These are phyloP conservation scores for Thalassaphorura encarpata DNA, from an alignment of 1,140 invertebrate species.

Conservation along the genomic window DNA sequence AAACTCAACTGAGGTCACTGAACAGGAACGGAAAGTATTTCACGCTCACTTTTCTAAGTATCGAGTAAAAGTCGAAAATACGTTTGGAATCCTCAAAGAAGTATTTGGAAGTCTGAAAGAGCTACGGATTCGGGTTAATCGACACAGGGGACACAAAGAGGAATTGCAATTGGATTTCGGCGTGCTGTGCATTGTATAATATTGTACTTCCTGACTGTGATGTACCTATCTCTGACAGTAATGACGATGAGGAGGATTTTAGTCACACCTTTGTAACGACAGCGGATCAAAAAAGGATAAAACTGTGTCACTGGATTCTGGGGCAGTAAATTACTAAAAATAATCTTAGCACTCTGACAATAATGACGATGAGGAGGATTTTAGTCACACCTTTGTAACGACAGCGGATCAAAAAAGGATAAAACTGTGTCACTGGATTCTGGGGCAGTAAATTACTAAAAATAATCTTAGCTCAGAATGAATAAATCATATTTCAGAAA, in stretches of 20 bases:
- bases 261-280: not conserved
- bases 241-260: not conserved
- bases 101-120: conserved; percentile 8
- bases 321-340: not conserved
- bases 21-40: not conserved
- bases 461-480: not conserved
- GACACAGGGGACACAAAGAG: not conserved
- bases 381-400: not conserved
- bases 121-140: not conserved
- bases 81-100: conserved; percentile 8
- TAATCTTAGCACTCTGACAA: not conserved
- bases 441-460: not conserved
- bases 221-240: not conserved
- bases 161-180: conserved; percentile 15
- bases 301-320: not conserved
- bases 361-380: not conserved
- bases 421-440: not conserved
- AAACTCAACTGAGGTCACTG: not conserved
- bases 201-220: not conserved
- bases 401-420: not conserved
- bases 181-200: conserved; percentile 12
- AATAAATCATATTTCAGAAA: not conserved
- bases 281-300: not conserved
- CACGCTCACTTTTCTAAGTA: not conserved
- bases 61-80: conserved; percentile 3